Base-by-base conservation (phyloP, 1,140 invertebrate genomes). In the Olivierus martensii region DNA sequence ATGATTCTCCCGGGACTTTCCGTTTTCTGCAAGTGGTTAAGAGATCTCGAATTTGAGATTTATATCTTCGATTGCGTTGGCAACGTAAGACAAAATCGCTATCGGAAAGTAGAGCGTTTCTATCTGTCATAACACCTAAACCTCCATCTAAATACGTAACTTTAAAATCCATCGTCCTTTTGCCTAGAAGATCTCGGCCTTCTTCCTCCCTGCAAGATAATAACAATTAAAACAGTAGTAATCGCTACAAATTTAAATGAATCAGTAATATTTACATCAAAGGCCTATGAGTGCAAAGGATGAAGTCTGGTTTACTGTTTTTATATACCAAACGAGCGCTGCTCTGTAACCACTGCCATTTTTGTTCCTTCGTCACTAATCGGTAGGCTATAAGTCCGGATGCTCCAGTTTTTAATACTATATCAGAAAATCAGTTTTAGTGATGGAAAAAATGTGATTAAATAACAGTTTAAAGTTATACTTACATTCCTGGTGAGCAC, bases 111-210 rank as follows among this genome's bases (percentile, higher is more conserved):
- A 62, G 51, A 21, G 55, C 52, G n/a, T 52, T 55, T 6, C 60
- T 53, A 49, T 63, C 62, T n/a, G 52, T 58, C 2, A 61, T 89
- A 2, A 86, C 87, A 11, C 59, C 57, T 44, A 94, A 71, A 2
- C 88, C 88, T 0, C 88, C 88, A 63, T 94, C 90, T 61, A 92
- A 73, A 68, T 97, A 97, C 63, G 91, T 95, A 17, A 96, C 89
- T 77, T 98, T 98, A 66, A 97, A 97, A 68, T 97, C 93, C 86
- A 95, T 96, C 1, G 92, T 97, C 51, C 94, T 79, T 69, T 97
- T 97, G 7, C 90, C 89, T 9, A 95, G 77, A 35, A 97, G 71
- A 73, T 98, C 93, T 50, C 89, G 79, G 12, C 93, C 94, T 77
- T 98, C 94, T 72, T 98, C 94, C 67, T 97, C 92, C 82, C 91